Conservation (phyloP, 37 sponge, comb jelly and placozoan genomes). For the Eunapius fragilis region DNA sequence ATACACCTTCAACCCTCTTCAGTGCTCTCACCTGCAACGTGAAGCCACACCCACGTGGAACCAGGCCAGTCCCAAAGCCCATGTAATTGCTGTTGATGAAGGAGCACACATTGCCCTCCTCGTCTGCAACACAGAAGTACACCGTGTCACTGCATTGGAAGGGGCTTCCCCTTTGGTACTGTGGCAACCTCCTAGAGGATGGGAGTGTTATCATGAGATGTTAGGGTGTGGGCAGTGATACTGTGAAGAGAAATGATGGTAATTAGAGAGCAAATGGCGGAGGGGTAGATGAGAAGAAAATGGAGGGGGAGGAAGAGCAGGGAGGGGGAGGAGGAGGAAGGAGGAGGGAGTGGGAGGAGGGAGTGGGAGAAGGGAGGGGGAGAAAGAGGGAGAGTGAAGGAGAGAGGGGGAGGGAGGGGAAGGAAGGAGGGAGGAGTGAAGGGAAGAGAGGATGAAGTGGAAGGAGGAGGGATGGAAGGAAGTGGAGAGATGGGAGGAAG, state of each 20-base stretch:
- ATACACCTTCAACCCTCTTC: not conserved
- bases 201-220: not conserved
- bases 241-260: not conserved
- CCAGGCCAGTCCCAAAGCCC: constrained; percentile 89
- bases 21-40: constrained; percentile 69
- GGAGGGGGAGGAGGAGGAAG: not conserved
- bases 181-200: constrained; percentile 28
- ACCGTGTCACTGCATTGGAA: constrained; percentile 78
- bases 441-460: too few relatives aligned
- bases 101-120: constrained; percentile 85
- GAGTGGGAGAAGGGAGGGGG: not conserved
- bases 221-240: not conserved
- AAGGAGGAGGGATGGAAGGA: too few relatives aligned
- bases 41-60: constrained; percentile 87
- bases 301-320: not conserved
- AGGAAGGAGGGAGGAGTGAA: too few relatives aligned
- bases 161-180: constrained; percentile 53
- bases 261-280: not conserved
- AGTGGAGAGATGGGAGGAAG: too few relatives aligned
- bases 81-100: constrained; percentile 95
- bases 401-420: too few relatives aligned
- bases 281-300: not conserved
- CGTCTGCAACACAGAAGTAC: constrained; percentile 73
- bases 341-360: not conserved
- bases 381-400: too few relatives aligned